A percentile compares a stretch with the other conserved stretches of the same genome.
Evolutionary conservation across 2,113 vertebrate genomes (phyloP).

Genomic region (Lasiurus cinereus): DNA sequence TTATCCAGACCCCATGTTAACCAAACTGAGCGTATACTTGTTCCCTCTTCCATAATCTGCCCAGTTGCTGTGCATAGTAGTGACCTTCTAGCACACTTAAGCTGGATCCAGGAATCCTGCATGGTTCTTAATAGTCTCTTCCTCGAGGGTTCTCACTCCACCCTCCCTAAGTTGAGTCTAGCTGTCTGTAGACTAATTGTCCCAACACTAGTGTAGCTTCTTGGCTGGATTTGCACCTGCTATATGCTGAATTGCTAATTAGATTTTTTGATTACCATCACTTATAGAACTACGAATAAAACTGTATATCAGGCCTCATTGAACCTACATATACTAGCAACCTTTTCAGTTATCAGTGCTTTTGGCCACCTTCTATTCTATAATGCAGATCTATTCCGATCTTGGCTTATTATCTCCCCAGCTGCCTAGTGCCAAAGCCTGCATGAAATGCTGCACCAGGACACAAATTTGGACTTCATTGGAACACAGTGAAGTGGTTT

Average conservation of each 20-base stretch:
- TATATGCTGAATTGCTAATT: background rate
- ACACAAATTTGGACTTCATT: background rate
- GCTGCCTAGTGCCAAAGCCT: background rate
- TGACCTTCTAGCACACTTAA: background rate
- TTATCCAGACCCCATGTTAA: background rate
- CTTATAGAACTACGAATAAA: background rate
- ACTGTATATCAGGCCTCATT: background rate
- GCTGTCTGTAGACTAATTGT: background rate
- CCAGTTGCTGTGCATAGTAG: background rate
- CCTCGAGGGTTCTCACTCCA: background rate
- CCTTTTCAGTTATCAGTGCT: background rate
- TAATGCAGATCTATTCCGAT: background rate
- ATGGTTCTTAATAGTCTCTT: background rate
- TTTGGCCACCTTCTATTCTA: background rate
- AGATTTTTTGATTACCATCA: background rate
- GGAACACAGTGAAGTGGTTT: background rate
- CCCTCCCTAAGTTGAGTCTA: background rate
- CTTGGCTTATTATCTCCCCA: background rate
- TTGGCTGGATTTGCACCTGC: background rate
- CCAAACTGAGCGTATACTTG: background rate
- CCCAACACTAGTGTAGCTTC: background rate
- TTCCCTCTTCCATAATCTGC: background rate
- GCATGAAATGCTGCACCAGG: background rate
- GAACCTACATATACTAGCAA: background rate
- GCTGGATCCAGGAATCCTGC: background rate